Conservation (phyloP, 2,888 invertebrate genomes). For the Busseola fusca region DNA sequence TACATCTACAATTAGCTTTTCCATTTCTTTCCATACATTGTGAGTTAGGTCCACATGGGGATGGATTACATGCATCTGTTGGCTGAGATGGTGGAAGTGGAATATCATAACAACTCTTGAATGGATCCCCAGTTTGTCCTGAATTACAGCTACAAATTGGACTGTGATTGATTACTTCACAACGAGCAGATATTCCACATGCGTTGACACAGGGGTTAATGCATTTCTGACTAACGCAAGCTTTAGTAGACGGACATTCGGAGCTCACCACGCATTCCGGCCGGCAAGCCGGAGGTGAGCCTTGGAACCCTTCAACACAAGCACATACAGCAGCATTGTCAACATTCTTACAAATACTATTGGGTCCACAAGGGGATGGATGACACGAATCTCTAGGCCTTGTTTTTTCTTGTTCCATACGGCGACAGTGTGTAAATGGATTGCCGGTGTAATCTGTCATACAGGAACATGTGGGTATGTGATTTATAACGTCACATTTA, state of each 20-base stretch:
- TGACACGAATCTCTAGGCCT: conserved; percentile 91
- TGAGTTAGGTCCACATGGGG: conserved; percentile 95
- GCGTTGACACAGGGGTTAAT: conserved; percentile 95
- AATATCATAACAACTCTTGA: conserved; percentile 92
- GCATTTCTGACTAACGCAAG: conserved; percentile 95
- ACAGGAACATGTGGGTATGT: conserved; percentile 92
- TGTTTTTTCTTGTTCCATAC: conserved; percentile 70
- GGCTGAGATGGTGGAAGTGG: conserved; percentile 74
- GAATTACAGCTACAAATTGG: conserved; percentile 95
- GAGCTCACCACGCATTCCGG: conserved; percentile 95
- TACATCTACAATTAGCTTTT: conserved; percentile 93
- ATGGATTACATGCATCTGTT: conserved; percentile 91
- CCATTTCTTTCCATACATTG: conserved; percentile 91
- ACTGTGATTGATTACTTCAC: conserved; percentile 95
- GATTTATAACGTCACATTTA: conserved; percentile 92
- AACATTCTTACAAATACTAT: conserved; percentile 93
- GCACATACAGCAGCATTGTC: conserved; percentile 94
- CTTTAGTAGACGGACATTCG: conserved; percentile 94
- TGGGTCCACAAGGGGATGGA: conserved; percentile 94
- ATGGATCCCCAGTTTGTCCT: conserved; percentile 94
- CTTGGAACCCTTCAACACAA: conserved; percentile 93
- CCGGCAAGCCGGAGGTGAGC: conserved; percentile 94
- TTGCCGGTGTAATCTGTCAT: conserved; percentile 92
- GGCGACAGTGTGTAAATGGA: conserved; percentile 90
- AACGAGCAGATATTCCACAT: conserved; percentile 93